These are phyloP conservation scores for Simalia tracyae DNA, from an alignment of 2,797 vertebrate genomes.

Conservation along the genomic window DNA sequence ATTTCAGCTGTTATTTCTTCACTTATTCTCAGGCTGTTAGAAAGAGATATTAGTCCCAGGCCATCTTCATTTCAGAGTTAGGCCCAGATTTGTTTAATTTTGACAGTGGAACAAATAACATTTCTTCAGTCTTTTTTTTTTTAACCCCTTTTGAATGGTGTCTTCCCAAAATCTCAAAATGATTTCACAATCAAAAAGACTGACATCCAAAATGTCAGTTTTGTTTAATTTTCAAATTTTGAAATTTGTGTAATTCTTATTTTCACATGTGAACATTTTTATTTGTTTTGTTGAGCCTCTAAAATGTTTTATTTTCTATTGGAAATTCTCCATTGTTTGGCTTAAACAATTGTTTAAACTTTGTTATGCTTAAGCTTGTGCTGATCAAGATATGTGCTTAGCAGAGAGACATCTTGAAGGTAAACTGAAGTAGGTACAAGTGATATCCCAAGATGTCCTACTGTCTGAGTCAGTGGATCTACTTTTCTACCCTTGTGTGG, in stretches of 20 bases:
- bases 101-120: neutral
- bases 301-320: constrained; percentile 24
- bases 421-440: neutral
- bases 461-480: neutral
- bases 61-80: neutral
- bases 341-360: neutral
- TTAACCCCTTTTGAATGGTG: neutral
- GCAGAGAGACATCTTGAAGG: neutral
- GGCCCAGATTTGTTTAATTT: neutral
- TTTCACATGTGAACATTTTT: neutral
- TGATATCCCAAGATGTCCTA: neutral
- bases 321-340: neutral
- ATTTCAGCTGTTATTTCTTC: neutral
- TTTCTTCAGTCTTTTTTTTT: neutral
- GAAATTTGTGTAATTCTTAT: neutral
- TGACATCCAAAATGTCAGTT: no score
- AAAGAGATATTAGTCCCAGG: neutral
- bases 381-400: constrained; percentile 5
- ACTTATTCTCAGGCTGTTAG: neutral
- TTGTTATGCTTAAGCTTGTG: neutral
- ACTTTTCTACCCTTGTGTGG: neutral
- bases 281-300: neutral
- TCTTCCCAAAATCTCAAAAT: neutral
- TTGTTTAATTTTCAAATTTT: neutral
- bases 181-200: neutral